phyloP scores from a whole-genome alignment of 2,113 vertebrate species.

The Henicopernis longicauda region DNA sequence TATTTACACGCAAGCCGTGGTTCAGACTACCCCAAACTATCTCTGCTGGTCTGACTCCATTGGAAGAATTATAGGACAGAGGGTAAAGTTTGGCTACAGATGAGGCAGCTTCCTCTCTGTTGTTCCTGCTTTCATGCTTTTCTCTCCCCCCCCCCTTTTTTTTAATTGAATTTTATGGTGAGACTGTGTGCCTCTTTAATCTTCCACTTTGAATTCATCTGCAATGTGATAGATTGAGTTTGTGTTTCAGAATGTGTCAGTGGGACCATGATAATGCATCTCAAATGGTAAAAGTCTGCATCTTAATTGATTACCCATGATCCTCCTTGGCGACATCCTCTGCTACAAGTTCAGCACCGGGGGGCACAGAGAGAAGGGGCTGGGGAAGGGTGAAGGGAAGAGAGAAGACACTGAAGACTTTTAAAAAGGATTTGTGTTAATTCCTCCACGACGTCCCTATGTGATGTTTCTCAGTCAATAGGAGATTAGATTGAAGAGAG shows the following conservation, averaged over 20 bases:
- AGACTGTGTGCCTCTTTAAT: neutral
- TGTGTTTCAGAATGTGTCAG: slow-evolving; percentile 56
- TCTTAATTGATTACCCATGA: slow-evolving; percentile 56
- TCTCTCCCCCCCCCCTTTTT: neutral
- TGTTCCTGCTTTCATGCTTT: neutral
- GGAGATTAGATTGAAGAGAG: slow-evolving; percentile 64
- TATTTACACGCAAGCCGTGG: neutral
- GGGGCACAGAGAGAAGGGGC: neutral
- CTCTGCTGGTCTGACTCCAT: neutral
- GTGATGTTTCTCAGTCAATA: slow-evolving; percentile 67
- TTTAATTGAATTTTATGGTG: neutral
- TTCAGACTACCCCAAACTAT: neutral
- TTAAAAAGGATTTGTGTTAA: slow-evolving; percentile 69
- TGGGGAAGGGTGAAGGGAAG: neutral
- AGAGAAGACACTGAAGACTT: slow-evolving; percentile 18
- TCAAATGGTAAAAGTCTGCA: slow-evolving; percentile 37
- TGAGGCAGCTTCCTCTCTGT: neutral
- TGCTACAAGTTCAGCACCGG: neutral
- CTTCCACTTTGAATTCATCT: slow-evolving; percentile 58
- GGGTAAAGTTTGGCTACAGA: neutral
- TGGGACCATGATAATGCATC: slow-evolving; percentile 45
- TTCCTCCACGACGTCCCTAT: slow-evolving; percentile 48
- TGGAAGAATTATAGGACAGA: neutral
- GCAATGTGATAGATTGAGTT: slow-evolving; percentile 1
- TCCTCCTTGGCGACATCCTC: slow-evolving; percentile 17